Conservation (phyloP, 2,113 vertebrate species). For the Rhinoderma darwinii region DNA sequence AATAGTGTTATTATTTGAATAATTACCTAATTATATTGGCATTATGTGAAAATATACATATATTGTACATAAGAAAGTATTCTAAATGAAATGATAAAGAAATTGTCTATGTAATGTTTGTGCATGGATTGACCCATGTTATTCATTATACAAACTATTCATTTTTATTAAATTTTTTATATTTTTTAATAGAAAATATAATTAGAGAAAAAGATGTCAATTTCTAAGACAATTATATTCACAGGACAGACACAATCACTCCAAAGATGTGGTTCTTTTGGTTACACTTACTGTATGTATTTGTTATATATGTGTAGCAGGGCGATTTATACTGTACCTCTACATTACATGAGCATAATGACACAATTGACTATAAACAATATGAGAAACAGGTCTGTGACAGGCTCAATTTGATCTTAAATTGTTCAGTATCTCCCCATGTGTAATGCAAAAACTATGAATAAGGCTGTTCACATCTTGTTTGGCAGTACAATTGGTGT, state of each 20-base stretch:
- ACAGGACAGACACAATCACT: neutral
- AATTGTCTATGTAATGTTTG: neutral
- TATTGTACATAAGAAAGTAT: neutral
- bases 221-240: slow-evolving; percentile 10
- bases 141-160: neutral
- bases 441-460: neutral
- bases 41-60: slow-evolving; percentile 35
- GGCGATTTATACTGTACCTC: neutral
- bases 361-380: neutral
- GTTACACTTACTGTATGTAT: neutral
- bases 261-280: neutral
- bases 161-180: neutral
- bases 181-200: neutral
- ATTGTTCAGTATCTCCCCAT: neutral
- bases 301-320: neutral
- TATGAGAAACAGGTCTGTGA: neutral
- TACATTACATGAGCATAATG: neutral
- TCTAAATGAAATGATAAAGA: neutral
- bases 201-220: neutral
- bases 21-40: slow-evolving; percentile 13
- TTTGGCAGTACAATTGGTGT: neutral
- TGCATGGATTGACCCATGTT: neutral
- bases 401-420: neutral
- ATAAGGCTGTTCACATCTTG: neutral
- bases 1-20: slow-evolving; percentile 2